Conservation (phyloP, 2,113 vertebrate genomes). For the Gopherus evgoodei region DNA sequence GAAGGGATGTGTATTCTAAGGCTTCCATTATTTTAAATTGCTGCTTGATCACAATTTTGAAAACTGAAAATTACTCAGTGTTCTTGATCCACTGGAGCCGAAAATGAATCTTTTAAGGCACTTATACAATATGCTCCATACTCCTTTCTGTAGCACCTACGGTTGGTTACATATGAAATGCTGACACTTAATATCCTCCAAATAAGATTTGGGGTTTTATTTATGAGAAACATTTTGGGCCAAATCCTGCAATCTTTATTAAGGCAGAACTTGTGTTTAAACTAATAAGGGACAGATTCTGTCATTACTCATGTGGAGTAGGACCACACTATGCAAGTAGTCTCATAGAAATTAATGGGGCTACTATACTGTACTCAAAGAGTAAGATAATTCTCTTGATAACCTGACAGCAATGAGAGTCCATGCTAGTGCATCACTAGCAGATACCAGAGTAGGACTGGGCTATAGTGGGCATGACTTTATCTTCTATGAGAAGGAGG, state of each 20-base stretch:
- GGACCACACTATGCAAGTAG: neutral
- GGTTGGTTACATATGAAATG: neutral
- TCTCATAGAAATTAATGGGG: neutral
- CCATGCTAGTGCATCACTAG: neutral
- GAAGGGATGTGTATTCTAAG: neutral
- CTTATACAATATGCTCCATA: neutral
- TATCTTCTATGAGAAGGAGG: neutral
- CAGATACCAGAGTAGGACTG: neutral
- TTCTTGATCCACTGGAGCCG: constrained; percentile 5
- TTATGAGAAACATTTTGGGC: neutral
- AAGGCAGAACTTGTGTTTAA: neutral
- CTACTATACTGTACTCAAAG: neutral
- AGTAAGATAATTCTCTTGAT: neutral
- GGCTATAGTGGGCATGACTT: neutral
- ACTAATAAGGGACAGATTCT: neutral
- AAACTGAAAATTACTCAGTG: constrained; percentile 6
- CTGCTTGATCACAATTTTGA: constrained; percentile 31
- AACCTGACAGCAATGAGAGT: neutral
- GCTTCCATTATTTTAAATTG: neutral
- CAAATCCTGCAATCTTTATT: neutral
- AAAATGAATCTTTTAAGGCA: neutral
- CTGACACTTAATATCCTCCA: neutral
- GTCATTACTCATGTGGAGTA: neutral
- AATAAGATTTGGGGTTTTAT: too few relatives aligned
- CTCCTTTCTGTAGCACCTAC: neutral